These are phyloP conservation scores for Elgaria multicarinata DNA, from an alignment of 2,113 vertebrate genomes.

Conservation along the genomic window DNA sequence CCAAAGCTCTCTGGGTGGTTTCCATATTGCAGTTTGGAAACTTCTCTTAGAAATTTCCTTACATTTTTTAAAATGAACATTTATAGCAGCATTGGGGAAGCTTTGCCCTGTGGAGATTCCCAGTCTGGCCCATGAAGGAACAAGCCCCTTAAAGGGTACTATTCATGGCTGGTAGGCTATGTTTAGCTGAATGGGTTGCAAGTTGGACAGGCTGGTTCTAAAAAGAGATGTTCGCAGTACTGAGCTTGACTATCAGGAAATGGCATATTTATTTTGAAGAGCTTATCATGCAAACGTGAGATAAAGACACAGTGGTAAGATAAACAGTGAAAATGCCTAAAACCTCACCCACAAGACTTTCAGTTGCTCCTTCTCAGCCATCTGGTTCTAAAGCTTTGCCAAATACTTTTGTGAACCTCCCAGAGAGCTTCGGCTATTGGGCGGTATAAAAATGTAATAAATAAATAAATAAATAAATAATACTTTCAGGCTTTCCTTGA, in stretches of 20 bases:
- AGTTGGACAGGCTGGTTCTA: background rate
- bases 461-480: too few relatives aligned
- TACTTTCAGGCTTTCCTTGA: constrained; percentile 5
- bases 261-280: background rate
- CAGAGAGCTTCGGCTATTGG: too few relatives aligned
- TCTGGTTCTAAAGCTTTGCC: background rate
- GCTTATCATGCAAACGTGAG: background rate
- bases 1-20: background rate
- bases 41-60: background rate
- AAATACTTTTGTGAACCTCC: too few relatives aligned
- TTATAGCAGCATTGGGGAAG: background rate
- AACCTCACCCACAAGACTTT: background rate
- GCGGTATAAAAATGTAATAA: too few relatives aligned
- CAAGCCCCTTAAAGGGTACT: too few relatives aligned
- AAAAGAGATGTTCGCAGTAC: background rate
- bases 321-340: background rate
- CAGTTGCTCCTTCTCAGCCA: background rate
- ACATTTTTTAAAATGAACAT: background rate
- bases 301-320: background rate
- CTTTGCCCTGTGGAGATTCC: too few relatives aligned
- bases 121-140: too few relatives aligned
- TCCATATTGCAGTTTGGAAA: background rate
- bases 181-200: background rate
- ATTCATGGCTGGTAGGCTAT: too few relatives aligned
- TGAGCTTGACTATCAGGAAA: background rate